Conservation (phyloP, 2,797 vertebrate species). For the Coreius guichenoti region DNA sequence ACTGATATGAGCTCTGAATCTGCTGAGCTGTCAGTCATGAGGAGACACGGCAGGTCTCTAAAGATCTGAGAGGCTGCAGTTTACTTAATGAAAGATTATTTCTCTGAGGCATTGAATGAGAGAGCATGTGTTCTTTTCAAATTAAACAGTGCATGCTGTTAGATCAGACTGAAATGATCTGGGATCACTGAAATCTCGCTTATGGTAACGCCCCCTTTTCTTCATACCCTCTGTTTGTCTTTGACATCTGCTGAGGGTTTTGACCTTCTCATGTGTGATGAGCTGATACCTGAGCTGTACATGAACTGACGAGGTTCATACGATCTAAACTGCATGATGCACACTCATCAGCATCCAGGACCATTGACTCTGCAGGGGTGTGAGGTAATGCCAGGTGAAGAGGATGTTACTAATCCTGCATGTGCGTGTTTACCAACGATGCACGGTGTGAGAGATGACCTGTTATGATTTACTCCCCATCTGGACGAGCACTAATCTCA, state of each 20-base stretch:
- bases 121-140: neutral
- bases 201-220: neutral
- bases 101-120: neutral
- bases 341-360: neutral
- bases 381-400: conserved; percentile 26
- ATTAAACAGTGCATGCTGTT: neutral
- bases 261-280: conserved; percentile 2
- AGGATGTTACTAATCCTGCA: conserved; percentile 17
- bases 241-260: neutral
- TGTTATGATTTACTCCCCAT: conserved; percentile 26
- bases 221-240: neutral
- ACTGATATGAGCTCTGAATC: neutral
- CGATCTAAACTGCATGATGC: neutral
- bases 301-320: conserved; percentile 3
- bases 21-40: conserved; percentile 23
- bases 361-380: neutral
- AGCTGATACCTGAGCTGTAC: neutral
- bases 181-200: neutral
- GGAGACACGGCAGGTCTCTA: neutral
- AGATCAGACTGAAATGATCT: neutral
- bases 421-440: conserved; percentile 38
- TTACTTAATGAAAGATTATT: conserved; percentile 19
- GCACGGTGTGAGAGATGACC: conserved; percentile 26
- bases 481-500: conserved; percentile 4
- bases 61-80: conserved; percentile 46